Evolutionary conservation across 64 coral and sea anemone species (phyloP).

Genomic region (Montipora efflorescens): DNA sequence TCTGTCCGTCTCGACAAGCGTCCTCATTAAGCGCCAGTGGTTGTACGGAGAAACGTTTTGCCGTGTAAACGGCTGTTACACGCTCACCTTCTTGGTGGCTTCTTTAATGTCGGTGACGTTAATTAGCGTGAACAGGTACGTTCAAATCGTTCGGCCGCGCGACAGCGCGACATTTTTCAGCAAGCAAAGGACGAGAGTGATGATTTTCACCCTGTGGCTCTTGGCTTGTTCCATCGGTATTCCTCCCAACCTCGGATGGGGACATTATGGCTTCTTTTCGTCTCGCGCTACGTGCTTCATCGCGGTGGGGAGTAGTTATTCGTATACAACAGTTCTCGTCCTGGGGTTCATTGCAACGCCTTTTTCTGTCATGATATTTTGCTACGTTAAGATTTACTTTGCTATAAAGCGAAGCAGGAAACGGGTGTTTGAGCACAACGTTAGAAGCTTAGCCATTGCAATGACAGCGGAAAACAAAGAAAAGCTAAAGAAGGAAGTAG

Average conservation of each 20-base stretch:
- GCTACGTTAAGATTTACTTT: conserved; percentile 76
- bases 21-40: conserved; percentile 77
- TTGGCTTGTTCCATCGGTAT: conserved; percentile 43
- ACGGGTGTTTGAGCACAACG: conserved; percentile 12
- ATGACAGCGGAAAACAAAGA: conserved; percentile 5
- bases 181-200: conserved; percentile 23
- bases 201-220: conserved; percentile 66
- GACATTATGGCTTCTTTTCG: conserved; percentile 73
- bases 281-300: conserved; percentile 87
- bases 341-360: conserved; percentile 71
- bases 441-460: not conserved
- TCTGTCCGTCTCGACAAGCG: conserved; percentile 67
- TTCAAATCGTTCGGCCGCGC: conserved; percentile 54
- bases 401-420: conserved; percentile 57
- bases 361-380: conserved; percentile 79
- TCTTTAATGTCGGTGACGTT: conserved; percentile 82
- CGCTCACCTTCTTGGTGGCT: conserved; percentile 57
- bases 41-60: conserved; percentile 67
- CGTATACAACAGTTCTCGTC: conserved; percentile 77
- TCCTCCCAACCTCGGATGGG: conserved; percentile 78
- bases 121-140: conserved; percentile 84
- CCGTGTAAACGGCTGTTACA: conserved; percentile 87
- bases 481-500: conserved; percentile 65
- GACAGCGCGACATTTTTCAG: conserved; percentile 64
- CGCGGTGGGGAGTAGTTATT: conserved; percentile 72